Base-by-base conservation (phyloP, 2,888 invertebrate genomes). In the Drosophila trichaetosa region DNA sequence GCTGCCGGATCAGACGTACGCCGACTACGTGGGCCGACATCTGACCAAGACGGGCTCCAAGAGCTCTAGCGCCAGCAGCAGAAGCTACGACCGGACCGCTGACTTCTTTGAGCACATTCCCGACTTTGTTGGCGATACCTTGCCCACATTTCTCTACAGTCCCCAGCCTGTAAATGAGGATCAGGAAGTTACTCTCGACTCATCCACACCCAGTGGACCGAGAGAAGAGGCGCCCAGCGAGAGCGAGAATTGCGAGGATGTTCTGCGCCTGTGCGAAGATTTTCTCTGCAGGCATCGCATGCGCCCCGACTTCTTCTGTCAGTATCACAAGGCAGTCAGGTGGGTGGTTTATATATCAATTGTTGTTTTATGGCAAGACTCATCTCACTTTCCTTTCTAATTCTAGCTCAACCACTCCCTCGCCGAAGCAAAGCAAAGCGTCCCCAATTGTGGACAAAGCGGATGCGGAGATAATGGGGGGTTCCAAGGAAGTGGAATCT, bases 1-100 rank as follows among this genome's bases (percentile, higher is more conserved):
- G 94, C 94, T 96, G 94, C 96, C 96, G 86, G 96, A 96, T 94
- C 96, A 96, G 94, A 96, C 96, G 89, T 96, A 96, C 94, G 96
- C 96, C 66, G 90, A 87, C 79, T 87, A 90, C 58, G 87, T 88
- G 77, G 80, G 76, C 71, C 88, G 78, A 66, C 75, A 82, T 61
- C 69, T 83, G 58, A 69, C 46, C 61, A 58, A 65, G 63, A 49
- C 70, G 40, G 69, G 68, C 48, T 67, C 66, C 53, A 84, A 82
- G 61, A 76, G 76, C 62, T 73, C 76, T 49, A 73, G 59, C 38
- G 53, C 54, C 51, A 82, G 70, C 60, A 65, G 34, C 54, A 82
- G 76, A 53, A 91, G 88, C 66, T 91, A 88, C 76, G 87, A 90
- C 29, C 85, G 80, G 10, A 91, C 90, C 10, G 87, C 83, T 1